Conservation (phyloP, 1,140 invertebrate species). For the Oscheius sp. region DNA sequence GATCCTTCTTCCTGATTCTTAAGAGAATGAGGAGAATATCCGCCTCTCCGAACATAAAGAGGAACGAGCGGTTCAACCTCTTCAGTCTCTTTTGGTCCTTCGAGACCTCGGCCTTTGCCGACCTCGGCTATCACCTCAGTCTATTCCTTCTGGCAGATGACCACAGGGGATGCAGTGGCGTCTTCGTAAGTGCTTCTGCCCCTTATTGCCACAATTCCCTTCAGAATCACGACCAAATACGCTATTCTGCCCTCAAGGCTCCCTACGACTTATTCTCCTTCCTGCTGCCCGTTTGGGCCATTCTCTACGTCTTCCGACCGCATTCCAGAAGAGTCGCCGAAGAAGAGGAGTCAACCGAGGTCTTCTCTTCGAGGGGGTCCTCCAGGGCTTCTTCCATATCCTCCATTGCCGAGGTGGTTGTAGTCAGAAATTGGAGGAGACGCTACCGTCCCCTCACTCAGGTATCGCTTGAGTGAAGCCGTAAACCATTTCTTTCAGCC, state of each 20-base stretch:
- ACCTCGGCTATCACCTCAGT: conserved; percentile 29
- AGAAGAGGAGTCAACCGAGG: conserved; percentile 6
- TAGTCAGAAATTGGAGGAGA: conserved; percentile 24
- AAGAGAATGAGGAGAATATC: conserved; percentile 26
- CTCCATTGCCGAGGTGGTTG: conserved; percentile 19
- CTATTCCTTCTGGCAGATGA: conserved; percentile 37
- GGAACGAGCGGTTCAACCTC: conserved; percentile 15
- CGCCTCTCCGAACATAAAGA: conserved; percentile 15
- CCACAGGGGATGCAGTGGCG: conserved; percentile 28
- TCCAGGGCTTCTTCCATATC: background rate
- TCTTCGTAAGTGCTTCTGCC: conserved; percentile 30
- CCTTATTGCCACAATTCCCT: background rate
- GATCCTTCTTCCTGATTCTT: conserved; percentile 26
- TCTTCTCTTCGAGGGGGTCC: background rate
- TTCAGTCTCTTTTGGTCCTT: conserved; percentile 23
- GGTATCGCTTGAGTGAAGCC: background rate
- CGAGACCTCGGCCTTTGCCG: conserved; percentile 22
- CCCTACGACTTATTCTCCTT: conserved; percentile 38
- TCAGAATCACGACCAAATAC: conserved; percentile 34
- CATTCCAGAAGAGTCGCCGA: background rate
- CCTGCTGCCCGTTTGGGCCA: conserved; percentile 37
- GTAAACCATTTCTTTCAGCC: background rate
- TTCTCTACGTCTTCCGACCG: conserved; percentile 37
- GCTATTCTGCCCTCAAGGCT: conserved; percentile 23
- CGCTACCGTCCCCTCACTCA: conserved; percentile 25